phyloP scores from a whole-genome alignment of 2,888 invertebrate species.

The Platycheirus rosarum region DNA sequence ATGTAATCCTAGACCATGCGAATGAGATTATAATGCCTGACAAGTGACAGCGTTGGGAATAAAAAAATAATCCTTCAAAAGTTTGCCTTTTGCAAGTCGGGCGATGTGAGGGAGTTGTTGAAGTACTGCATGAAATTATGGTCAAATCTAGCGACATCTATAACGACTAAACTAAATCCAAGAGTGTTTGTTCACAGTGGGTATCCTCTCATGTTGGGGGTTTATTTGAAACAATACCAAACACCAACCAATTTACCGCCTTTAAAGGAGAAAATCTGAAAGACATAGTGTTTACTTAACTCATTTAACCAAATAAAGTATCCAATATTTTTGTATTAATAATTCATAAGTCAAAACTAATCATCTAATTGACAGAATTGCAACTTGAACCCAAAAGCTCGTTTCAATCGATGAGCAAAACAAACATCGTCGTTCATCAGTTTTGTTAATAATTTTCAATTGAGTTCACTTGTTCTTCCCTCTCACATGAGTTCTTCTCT shows the following conservation, averaged over 20 bases:
- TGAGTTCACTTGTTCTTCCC: slow-evolving; percentile 2
- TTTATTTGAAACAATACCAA: too few relatives aligned
- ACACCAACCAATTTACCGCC: too few relatives aligned
- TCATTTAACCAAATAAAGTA: background rate
- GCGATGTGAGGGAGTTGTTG: too few relatives aligned
- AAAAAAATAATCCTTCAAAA: too few relatives aligned
- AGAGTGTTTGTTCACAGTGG: too few relatives aligned
- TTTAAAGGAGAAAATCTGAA: too few relatives aligned
- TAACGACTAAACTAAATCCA: too few relatives aligned
- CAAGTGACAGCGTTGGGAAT: too few relatives aligned
- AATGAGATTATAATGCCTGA: slow-evolving; percentile 1
- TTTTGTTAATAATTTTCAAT: slow-evolving; percentile 18
- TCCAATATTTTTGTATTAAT: background rate
- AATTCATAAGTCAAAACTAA: slow-evolving; percentile 9
- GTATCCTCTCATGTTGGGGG: too few relatives aligned
- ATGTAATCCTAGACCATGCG: background rate
- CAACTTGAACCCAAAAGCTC: slow-evolving; percentile 6
- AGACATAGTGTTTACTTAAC: background rate
- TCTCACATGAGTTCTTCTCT: slow-evolving; percentile 5
- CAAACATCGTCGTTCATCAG: background rate
- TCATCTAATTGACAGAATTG: background rate
- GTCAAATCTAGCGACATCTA: too few relatives aligned
- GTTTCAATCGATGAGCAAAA: background rate
- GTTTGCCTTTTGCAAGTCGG: too few relatives aligned
- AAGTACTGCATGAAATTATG: too few relatives aligned